A percentile compares a stretch with the other conserved stretches of the same genome.
These are phyloP conservation scores for Mechanitis messenoides DNA, from an alignment of 2,888 invertebrate genomes.

Conservation along the genomic window DNA sequence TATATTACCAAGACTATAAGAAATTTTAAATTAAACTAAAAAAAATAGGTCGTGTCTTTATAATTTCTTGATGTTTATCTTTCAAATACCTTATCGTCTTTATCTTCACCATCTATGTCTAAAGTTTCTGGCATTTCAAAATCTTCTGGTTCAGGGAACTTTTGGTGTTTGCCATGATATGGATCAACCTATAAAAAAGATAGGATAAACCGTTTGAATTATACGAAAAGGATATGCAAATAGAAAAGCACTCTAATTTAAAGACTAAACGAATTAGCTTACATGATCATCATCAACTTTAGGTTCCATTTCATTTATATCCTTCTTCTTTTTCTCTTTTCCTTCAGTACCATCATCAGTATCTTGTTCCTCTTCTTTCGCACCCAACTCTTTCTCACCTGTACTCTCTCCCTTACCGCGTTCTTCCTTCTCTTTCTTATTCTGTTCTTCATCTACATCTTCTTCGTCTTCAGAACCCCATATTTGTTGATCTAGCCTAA, in stretches of 20 bases:
- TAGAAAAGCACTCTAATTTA: neutral
- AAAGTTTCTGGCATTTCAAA: conserved; percentile 93
- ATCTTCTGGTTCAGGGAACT: conserved; percentile 88
- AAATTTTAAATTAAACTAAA: too few relatives aligned
- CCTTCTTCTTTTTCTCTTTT: conserved; percentile 77
- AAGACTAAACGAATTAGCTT: conserved; percentile 30
- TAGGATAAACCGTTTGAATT: neutral
- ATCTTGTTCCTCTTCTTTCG: conserved; percentile 80
- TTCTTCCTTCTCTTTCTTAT: conserved; percentile 77
- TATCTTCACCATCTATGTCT: conserved; percentile 83
- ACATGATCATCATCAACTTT: conserved; percentile 87
- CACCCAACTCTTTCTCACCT: conserved; percentile 83
- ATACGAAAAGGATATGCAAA: neutral
- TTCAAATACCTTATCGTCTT: conserved; percentile 70
- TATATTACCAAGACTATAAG: too few relatives aligned
- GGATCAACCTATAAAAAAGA: conserved; percentile 77
- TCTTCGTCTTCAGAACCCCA: conserved; percentile 91
- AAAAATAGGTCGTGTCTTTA: neutral
- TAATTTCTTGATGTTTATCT: neutral
- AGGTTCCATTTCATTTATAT: conserved; percentile 89
- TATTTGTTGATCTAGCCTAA: conserved; percentile 83
- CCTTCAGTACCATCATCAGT: conserved; percentile 74
- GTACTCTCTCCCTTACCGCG: conserved; percentile 78
- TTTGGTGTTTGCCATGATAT: conserved; percentile 86
- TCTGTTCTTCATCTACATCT: conserved; percentile 75